Evolutionary conservation across 2,113 vertebrate species (phyloP), one percentile per base, ranked within the genome.

Genomic region (Tupaia tana): DNA sequence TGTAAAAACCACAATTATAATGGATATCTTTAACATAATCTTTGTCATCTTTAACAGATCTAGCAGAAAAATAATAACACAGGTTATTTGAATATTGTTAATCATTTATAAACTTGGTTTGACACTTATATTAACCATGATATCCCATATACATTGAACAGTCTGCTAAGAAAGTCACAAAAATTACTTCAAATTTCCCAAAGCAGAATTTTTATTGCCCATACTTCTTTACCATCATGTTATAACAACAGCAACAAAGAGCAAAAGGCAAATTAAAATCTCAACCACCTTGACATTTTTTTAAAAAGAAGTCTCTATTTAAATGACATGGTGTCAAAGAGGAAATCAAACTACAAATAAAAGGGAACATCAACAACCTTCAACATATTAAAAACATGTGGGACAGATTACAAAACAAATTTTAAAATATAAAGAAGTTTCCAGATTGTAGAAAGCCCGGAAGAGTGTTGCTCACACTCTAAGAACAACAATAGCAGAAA

Each of bases 311-410:
- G 24, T 90, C 31, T n/a, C 15, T 83, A 69, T 61, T 31, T 78
- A 95, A 64, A 88, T 89, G 96, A 74, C 27, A 82, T 13, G 80
- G 79, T 16, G 59, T 56, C 52, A 91, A 93, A 91, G 56, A 75
- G 14, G 52, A 90, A 95, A 81, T 82, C 15, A 91, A 92, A 92
- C 92, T 6, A 80, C 84, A 90, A 95, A 86, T 80, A 75, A 94
- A 90, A 87, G 20, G 6, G 71, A 92, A 85, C 10, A 79, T 34
- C 66, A 73, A 31, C 24, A 70, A 24, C n/a, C 84, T 77, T 43
- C 27, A 90, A 79, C 64, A 71, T 71, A 58, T 74, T 96, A 96
- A 81, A 82, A 56, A 29, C 14, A 92, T 7, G 67, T 54, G 70
- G 4, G 24, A 69, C 75, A 18, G 56, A 85, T 69, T 86, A 86